Evolutionary conservation across 2,888 invertebrate genomes (phyloP), one percentile per base, ranked within the genome.

Genomic region (Cabera pusaria): DNA sequence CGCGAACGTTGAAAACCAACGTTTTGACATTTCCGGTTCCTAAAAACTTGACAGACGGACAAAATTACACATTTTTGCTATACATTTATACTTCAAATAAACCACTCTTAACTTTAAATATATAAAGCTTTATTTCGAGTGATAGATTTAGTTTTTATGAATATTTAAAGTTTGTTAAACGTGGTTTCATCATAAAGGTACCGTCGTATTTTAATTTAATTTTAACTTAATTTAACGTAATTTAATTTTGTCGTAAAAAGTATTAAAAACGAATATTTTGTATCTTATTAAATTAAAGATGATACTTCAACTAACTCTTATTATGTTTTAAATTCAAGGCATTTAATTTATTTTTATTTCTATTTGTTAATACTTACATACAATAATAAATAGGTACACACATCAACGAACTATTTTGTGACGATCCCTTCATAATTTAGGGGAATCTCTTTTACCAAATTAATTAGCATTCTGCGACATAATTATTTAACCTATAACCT

Each of bases 21-120:
- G 60, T 75, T 71, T 68, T 79, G 79, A 78, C 75, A 54, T 79
- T 78, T 80, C 80, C 79, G 79, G 72, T 74, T 72, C 67, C 71
- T 72, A 68, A 73, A 65, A 71, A 69, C 63, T 59, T 64, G 68
- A 76, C 72, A 56, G 68, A 57, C 60, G 46, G 48, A 66, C 61
- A 60, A 56, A 50, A 54, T 57, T 50, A 51, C 44, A 35, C 43
- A 37, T 14, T 37, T 6, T 27, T 21, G 10, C 29, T 26, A 7
- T 23, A 14, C 18, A 11, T 1, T 2, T 10, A 11, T 11, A 14
- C 8, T 21, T 9, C 8, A 12, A 4, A 32, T 7, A 7, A 11
- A 23, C 23, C 25, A 22, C 19, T 48, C 40, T 38, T 63, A 61
- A 46, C 9, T 0, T 0, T 0, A 20, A n/a, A 5, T 0, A 0